phyloP scores from a whole-genome alignment of 2,797 vertebrate genomes.

The Euphonia xanthogaster region DNA sequence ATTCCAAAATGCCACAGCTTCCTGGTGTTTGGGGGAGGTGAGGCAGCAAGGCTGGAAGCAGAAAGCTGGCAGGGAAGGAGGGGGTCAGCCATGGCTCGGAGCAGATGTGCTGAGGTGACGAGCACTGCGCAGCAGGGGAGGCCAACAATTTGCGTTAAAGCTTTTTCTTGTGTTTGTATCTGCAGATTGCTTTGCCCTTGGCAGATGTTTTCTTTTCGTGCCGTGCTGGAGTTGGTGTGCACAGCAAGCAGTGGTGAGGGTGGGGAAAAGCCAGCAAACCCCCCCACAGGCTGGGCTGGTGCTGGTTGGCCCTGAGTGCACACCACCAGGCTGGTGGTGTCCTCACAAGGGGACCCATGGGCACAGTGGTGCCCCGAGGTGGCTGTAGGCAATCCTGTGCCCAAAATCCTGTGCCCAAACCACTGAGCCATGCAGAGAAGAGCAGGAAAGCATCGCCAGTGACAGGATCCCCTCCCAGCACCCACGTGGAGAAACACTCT shows the following conservation, averaged over 20 bases:
- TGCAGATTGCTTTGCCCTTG: too few relatives aligned
- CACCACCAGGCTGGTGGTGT: fast-evolving
- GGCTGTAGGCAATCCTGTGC: background rate
- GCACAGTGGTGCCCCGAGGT: fast-evolving
- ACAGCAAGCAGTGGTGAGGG: too few relatives aligned
- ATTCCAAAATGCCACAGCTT: background rate
- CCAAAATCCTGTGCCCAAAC: background rate
- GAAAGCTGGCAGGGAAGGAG: background rate
- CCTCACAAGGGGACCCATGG: fast-evolving
- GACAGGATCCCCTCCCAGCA: background rate
- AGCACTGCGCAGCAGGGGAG: background rate
- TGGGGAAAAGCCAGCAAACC: background rate
- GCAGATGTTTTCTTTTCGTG: background rate
- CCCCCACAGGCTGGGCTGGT: fast-evolving
- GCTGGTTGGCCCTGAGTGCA: background rate
- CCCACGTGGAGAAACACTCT: fast-evolving
- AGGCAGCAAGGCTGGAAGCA: background rate
- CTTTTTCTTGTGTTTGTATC: background rate
- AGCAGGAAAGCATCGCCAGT: fast-evolving
- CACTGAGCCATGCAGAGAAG: background rate
- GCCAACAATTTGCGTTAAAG: background rate
- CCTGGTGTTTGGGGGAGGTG: fast-evolving
- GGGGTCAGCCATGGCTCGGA: background rate
- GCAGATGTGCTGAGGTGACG: background rate
- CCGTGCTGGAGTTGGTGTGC: fast-evolving